Percentiles rank a stretch among this genome's conserved stretches.
Evolutionary conservation across 2,797 vertebrate species (phyloP).

Genomic region (Mus minutoides): DNA sequence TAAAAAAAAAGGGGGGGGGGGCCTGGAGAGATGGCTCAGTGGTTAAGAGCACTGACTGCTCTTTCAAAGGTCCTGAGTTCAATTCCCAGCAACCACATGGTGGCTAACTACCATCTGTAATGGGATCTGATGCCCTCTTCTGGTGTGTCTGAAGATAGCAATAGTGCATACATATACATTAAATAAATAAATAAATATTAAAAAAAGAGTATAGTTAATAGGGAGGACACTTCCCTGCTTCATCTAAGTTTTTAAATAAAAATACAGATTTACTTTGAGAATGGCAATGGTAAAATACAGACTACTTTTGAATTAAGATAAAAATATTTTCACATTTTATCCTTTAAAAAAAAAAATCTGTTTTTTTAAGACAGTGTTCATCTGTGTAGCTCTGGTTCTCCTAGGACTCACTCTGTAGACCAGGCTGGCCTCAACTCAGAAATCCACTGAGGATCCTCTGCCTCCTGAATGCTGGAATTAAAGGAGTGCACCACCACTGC

Average conservation of each 20-base stretch:
- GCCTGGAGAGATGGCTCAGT: too few relatives aligned
- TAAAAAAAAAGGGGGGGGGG: too few relatives aligned
- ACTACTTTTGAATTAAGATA: not conserved
- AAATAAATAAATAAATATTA: too few relatives aligned
- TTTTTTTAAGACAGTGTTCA: not conserved
- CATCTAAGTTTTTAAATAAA: constrained; percentile 47
- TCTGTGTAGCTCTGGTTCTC: not conserved
- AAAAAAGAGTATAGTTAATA: not conserved
- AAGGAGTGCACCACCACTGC: not conserved
- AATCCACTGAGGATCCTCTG: not conserved
- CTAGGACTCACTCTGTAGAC: too few relatives aligned
- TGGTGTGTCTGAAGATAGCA: too few relatives aligned
- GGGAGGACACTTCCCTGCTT: not conserved
- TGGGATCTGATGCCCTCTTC: too few relatives aligned
- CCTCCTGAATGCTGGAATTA: not conserved
- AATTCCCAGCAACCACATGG: too few relatives aligned
- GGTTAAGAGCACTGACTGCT: too few relatives aligned
- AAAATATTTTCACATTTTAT: not conserved
- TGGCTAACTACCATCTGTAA: too few relatives aligned
- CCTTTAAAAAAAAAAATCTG: not conserved
- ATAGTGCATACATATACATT: too few relatives aligned
- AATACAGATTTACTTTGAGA: constrained; percentile 39
- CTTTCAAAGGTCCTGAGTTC: too few relatives aligned
- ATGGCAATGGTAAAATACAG: not conserved
- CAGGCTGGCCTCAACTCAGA: not conserved